Percentiles rank a stretch among this genome's conserved stretches.
Evolutionary conservation across 2,888 invertebrate species (phyloP).

Genomic region (Steinernema hermaphroditum): DNA sequence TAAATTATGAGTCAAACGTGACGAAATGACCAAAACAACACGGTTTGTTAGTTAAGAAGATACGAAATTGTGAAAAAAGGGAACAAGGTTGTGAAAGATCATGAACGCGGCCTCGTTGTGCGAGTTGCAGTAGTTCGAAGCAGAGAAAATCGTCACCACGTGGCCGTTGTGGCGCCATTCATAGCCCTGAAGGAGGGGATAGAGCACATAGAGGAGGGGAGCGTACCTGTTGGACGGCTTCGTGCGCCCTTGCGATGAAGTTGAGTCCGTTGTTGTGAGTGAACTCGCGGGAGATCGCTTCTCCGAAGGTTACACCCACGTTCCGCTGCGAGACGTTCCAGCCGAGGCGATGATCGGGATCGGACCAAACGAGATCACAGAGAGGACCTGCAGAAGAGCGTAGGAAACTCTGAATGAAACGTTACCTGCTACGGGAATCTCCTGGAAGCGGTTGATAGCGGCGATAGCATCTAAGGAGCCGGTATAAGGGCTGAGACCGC

Average conservation of each 20-base stretch:
- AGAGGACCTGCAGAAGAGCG: background rate
- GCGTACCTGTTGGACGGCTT: background rate
- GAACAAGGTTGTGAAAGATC: background rate
- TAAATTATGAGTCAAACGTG: constrained; percentile 3
- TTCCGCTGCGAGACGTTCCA: background rate
- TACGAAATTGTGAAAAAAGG: background rate
- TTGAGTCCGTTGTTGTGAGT: background rate
- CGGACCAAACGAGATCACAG: constrained; percentile 4
- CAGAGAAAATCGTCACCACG: constrained; percentile 6
- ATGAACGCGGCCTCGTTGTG: background rate
- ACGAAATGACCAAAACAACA: background rate
- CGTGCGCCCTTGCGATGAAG: constrained; percentile 8
- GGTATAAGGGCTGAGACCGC: background rate
- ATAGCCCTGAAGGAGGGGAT: background rate
- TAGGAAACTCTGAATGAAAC: background rate
- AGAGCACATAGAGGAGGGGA: background rate
- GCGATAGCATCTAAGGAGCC: background rate
- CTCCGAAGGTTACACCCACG: background rate
- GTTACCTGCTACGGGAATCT: background rate
- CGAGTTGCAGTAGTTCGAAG: background rate
- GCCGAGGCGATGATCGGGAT: background rate
- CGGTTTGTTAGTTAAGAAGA: background rate
- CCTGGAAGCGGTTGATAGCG: background rate
- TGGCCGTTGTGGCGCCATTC: constrained; percentile 4
- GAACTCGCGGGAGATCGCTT: background rate